phyloP scores from a whole-genome alignment of 2,113 vertebrate genomes.

The Arothron firmamentum region DNA sequence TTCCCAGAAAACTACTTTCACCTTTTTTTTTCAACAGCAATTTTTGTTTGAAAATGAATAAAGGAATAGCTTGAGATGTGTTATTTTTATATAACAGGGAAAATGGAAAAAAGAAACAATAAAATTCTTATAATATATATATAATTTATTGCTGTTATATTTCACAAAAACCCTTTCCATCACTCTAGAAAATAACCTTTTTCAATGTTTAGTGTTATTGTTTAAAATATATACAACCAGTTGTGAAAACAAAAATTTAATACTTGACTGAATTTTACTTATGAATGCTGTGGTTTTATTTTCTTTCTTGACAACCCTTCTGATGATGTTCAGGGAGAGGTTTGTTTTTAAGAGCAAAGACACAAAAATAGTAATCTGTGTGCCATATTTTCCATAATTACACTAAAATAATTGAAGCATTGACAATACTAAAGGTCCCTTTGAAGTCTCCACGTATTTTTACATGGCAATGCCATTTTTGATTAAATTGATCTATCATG shows the following conservation, averaged over 20 bases:
- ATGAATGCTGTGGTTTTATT: constrained; percentile 33
- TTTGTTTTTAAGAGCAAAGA: constrained; percentile 30
- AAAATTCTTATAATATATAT: constrained; percentile 66
- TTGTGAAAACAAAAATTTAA: constrained; percentile 39
- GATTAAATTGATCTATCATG: neutral
- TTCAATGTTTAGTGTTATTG: constrained; percentile 40
- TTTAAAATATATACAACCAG: constrained; percentile 50
- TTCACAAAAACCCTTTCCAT: constrained; percentile 46
- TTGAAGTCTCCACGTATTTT: constrained; percentile 42
- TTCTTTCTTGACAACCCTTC: constrained; percentile 5
- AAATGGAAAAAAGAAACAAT: constrained; percentile 45
- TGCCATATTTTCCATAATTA: constrained; percentile 34
- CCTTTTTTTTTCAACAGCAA: constrained; percentile 20
- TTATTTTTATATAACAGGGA: constrained; percentile 70
- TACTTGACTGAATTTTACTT: constrained; percentile 42
- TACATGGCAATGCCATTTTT: no score
- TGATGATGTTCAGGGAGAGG: constrained; percentile 4
- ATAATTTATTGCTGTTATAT: constrained; percentile 72
- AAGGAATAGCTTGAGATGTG: constrained; percentile 59
- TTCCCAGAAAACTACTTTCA: constrained; percentile 30
- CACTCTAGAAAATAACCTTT: constrained; percentile 37
- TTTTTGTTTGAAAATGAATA: constrained; percentile 43
- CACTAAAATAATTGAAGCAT: constrained; percentile 33
- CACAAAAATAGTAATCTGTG: constrained; percentile 16
- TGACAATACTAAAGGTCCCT: constrained; percentile 50